phyloP scores from a whole-genome alignment of 2,797 vertebrate species.

The Carapus acus region DNA sequence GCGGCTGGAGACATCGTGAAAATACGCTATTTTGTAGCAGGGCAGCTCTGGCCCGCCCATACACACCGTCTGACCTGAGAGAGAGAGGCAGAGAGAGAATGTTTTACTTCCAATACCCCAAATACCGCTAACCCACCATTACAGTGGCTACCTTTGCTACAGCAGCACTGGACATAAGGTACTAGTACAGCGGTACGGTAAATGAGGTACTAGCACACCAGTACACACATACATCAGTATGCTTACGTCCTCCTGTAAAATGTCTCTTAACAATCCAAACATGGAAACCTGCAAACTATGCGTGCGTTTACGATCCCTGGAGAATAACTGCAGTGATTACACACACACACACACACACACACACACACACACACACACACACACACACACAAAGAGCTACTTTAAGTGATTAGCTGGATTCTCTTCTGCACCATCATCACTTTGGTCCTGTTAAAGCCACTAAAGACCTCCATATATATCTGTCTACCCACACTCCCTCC shows the following conservation, averaged over 20 bases:
- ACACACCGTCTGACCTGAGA: conserved; percentile 86
- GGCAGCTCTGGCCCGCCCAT: conserved; percentile 71
- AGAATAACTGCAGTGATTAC: conserved; percentile 62
- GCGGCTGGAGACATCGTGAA: conserved; percentile 85
- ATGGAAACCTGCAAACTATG: conserved; percentile 4
- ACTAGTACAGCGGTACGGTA: too few relatives aligned
- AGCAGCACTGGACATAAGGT: too few relatives aligned
- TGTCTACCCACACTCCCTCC: conserved; percentile 30
- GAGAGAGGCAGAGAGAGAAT: background rate
- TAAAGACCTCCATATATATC: conserved; percentile 72
- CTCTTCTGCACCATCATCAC: conserved; percentile 70
- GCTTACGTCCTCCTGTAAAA: too few relatives aligned
- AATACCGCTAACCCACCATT: too few relatives aligned
- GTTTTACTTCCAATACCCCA: too few relatives aligned
- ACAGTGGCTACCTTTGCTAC: too few relatives aligned
- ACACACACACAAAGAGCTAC: conserved; percentile 65
- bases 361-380: conserved; percentile 33
- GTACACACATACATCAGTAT: too few relatives aligned
- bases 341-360: background rate
- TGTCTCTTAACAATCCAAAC: too few relatives aligned
- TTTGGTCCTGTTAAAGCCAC: conserved; percentile 81
- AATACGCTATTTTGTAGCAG: conserved; percentile 95
- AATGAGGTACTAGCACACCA: too few relatives aligned
- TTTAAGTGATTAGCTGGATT: conserved; percentile 85
- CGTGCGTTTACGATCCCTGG: conserved; percentile 8